Evolutionary conservation across 2,888 invertebrate genomes (phyloP), one percentile per base, ranked within the genome.

Genomic region (Aradus depressus): DNA sequence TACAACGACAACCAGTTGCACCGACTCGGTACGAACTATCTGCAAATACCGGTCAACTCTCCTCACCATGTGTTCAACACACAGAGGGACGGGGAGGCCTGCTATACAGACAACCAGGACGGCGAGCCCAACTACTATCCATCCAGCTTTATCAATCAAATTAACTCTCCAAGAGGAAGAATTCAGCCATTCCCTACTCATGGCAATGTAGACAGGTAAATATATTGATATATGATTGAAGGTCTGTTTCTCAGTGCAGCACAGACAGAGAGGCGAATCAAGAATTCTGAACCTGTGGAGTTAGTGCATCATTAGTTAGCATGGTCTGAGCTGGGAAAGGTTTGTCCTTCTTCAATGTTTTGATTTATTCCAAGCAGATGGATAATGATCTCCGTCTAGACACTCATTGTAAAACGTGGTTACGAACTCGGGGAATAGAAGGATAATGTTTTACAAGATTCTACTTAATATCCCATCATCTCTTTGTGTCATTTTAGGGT

Each of bases 31-130:
- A 75, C 88, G 1, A 97, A 97, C 72, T 85, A 81, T 67, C 73
- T 86, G 56, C 93, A 95, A 67, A 75, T 97, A 35, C 90, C 95
- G 0, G 91, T 97, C n/a, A 97, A 97, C 70, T 92, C 93, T 65
- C 95, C 97, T 0, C 92, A 79, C 71, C 57, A 43, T 10, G 58
- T 61, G 3, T 44, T 57, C 6, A 89, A 92, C 67, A 93, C 88
- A 65, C 90, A 93, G 68, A 78, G 95, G 31, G 95, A 95, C 67
- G 96, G 95, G 0, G 76, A 80, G 3, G 83, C 83, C 75, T 72
- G 76, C 31, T 74, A 81, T 8, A 44, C 45, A 2, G 78, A 77
- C 60, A 92, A 91, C 67, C 90, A 91, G 68, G 81, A 79, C 4
- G 85, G 84, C 22, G 84, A 85, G 3, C 95, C 96, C 3, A 96